Conservation (phyloP, 2,797 vertebrate species). For the Streptopelia turtur region DNA sequence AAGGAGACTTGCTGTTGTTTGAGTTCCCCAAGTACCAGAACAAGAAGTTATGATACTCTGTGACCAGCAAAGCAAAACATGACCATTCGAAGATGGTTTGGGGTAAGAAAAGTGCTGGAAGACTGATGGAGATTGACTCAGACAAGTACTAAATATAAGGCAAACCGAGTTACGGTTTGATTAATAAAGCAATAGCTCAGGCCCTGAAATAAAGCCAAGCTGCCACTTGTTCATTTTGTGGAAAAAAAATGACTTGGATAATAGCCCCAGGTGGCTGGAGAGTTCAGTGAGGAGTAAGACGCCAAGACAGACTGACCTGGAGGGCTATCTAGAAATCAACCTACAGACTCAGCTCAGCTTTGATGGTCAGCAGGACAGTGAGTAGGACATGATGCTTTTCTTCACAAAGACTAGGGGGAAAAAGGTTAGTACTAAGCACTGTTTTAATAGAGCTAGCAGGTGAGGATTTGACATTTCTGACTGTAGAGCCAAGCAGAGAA, state of each 20-base stretch:
- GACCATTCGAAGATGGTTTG: background rate
- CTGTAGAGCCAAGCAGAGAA: background rate
- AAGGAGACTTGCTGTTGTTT: background rate
- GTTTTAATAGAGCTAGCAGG: background rate
- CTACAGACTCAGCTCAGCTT: background rate
- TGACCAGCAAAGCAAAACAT: background rate
- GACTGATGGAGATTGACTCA: background rate
- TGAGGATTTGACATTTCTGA: constrained; percentile 34
- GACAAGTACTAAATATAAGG: background rate
- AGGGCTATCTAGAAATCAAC: background rate
- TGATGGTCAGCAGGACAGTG: background rate
- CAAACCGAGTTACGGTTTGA: background rate
- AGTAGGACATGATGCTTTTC: background rate
- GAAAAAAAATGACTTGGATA: background rate
- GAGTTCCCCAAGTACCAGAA: background rate
- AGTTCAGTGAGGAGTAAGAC: background rate
- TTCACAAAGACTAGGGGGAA: constrained; percentile 10
- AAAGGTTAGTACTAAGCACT: background rate
- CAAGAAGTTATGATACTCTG: background rate
- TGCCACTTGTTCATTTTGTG: background rate
- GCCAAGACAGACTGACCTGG: background rate
- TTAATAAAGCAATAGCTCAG: constrained; percentile 6
- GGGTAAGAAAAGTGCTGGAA: background rate
- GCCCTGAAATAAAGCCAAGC: background rate
- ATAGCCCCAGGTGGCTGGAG: background rate